Percentiles rank a stretch among this genome's conserved stretches.
Evolutionary conservation across 2,888 invertebrate genomes (phyloP).

Genomic region (Ellobium chinense): DNA sequence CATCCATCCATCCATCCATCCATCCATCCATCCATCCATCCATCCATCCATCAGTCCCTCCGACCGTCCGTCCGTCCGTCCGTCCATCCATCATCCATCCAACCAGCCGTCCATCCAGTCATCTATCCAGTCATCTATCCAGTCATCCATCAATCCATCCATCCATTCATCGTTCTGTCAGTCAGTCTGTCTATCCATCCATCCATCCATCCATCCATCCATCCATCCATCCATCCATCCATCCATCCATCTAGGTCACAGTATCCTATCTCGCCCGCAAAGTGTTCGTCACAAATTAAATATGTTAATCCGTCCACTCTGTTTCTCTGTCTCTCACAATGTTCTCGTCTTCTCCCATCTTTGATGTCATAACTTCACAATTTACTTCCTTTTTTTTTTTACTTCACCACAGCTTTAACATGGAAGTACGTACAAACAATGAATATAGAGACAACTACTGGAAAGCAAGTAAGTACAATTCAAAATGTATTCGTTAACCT

Average conservation of each 20-base stretch:
- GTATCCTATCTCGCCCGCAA: too few relatives aligned
- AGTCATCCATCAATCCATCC: neutral
- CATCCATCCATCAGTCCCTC: neutral
- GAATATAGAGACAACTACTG: neutral
- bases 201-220: neutral
- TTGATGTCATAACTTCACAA: too few relatives aligned
- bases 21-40: neutral
- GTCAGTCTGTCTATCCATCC: neutral
- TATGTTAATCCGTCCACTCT: neutral
- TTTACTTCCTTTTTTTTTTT: neutral
- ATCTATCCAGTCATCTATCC: neutral
- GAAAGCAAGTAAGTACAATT: neutral
- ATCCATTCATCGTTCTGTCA: neutral
- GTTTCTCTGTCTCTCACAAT: too few relatives aligned
- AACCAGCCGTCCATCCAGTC: neutral
- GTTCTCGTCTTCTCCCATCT: too few relatives aligned
- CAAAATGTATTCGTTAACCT: neutral
- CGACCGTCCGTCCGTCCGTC: neutral
- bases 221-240: neutral
- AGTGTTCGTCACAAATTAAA: too few relatives aligned
- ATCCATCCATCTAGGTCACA: neutral
- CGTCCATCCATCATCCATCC: neutral
- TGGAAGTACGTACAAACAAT: neutral
- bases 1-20: neutral
- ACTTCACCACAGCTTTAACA: neutral